Base-by-base conservation (phyloP, 1,140 invertebrate species). In the Sesamia nonagrioides region DNA sequence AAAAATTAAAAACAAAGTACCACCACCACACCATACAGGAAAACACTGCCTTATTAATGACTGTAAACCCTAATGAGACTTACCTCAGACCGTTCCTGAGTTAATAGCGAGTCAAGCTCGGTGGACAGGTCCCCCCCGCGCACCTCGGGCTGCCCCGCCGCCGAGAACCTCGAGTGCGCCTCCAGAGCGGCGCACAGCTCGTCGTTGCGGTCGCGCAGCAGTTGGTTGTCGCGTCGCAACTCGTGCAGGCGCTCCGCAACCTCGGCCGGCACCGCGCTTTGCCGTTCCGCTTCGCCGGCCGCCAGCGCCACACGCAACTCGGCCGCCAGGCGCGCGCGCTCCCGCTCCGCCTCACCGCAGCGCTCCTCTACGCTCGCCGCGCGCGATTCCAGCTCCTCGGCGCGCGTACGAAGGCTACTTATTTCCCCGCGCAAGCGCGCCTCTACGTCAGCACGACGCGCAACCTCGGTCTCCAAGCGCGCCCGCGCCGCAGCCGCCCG, bases 171-270 rank as follows among this genome's bases (percentile, higher is more conserved):
- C 92, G 91, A 4, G 89, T 54, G 69, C 83, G 97, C 95, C 87
- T 98, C 98, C 48, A 98, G 93, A 95, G 98, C 97, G 0, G 96
- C 95, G 13, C 96, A 96, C 50, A 98, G 95, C 92, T 98, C 98
- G 93, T 99, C 98, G 88, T 97, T 98, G 84, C 97, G 96, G 93
- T 99, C 98, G 75, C 97, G 95, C 66, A 98, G 94, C 61, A 95
- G 93, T 77, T 97, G 95, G 85, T 97, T 97, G 89, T 98, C 97
- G 8, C 95, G 91, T 84, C 97, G 96, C 13, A 98, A 89, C 94
- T 96, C 92, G 82, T 98, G 84, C 33, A 86, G 45, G 7, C 96
- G 95, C 27, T 95, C 82, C 88, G 78, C 86, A 11, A 96, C 91
- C 21, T 96, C 96, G 77, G 95, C 94, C 85, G 89, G 96, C 95